phyloP scores from a whole-genome alignment of 2,888 invertebrate genomes.

The Epinotia nisella region DNA sequence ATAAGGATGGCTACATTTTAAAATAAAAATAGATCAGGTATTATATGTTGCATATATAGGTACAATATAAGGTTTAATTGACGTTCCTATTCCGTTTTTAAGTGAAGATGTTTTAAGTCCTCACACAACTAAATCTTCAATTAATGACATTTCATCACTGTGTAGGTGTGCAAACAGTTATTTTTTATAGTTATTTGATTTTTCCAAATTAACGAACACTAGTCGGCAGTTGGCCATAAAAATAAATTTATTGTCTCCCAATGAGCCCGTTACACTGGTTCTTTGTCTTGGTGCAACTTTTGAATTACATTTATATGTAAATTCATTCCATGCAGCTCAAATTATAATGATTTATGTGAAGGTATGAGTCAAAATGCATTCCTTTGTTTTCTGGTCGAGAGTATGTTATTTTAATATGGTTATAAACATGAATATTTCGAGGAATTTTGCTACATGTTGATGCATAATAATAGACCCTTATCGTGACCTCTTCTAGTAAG shows the following conservation, averaged over 20 bases:
- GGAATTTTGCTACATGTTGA: conserved; percentile 15
- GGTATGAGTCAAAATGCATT: conserved; percentile 37
- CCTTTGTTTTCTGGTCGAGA: conserved; percentile 25
- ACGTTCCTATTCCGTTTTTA: neutral
- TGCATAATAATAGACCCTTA: conserved; percentile 2
- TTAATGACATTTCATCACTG: neutral
- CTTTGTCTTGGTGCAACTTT: conserved; percentile 48
- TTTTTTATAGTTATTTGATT: conserved; percentile 30
- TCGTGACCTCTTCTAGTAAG: no score
- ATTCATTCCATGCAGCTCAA: conserved; percentile 46
- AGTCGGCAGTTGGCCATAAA: conserved; percentile 47
- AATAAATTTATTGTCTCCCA: conserved; percentile 51
- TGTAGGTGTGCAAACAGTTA: conserved; percentile 35
- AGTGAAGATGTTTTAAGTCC: neutral
- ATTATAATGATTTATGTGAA: conserved; percentile 44
- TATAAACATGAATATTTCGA: neutral
- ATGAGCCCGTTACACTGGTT: conserved; percentile 49
- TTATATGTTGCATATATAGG: no score
- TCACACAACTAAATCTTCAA: neutral
- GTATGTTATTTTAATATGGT: conserved; percentile 4
- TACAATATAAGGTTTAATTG: no score
- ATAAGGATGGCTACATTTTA: no score
- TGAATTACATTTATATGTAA: conserved; percentile 53
- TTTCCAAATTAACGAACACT: conserved; percentile 33
- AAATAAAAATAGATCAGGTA: no score